Evolutionary conservation across 2,888 invertebrate genomes (phyloP), one percentile per base, ranked within the genome.

Genomic region (Eristalis tenax): DNA sequence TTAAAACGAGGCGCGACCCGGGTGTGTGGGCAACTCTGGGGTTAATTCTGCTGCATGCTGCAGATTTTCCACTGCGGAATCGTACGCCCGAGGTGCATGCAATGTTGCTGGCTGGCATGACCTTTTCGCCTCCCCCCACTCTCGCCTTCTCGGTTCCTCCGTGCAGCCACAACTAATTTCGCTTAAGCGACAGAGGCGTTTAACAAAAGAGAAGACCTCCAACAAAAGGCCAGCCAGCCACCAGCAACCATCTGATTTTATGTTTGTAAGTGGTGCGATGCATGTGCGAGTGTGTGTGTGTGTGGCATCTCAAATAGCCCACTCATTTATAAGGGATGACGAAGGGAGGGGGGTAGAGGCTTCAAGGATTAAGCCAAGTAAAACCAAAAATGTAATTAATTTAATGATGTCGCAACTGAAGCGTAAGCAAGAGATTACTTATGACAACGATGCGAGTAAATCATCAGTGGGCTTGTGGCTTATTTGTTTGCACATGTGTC

Each of bases 381-480:
- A 79, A 75, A 79, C 78, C 66, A 61, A 83, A 83, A 78, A 79
- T 59, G 86, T 79, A 75, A 87, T 87, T 87, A 87, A 87, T 87
- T 79, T 76, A 87, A 87, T 87, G 86, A 73, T 79, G 86, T 83
- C 82, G 71, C 83, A 83, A 83, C 79, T 87, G 78, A 83, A 71
- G 78, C 71, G 79, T 87, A 79, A 87, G 79, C 75, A 71, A 68
- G 75, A 74, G 86, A 87, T 87, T 87, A 83, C 74, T 75, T 74
- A 74, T 81, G 35, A 84, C 70, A 63, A 70, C 63, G 59, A 59
- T 59, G 59, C 59, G 59, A 59, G 71, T 85, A 85, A 85, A 82
- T 85, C 73, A 73, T 70, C 22, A 64, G 38, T 50, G 18, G 59
- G 59, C 26, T 50, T 23, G 77, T n/a, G n/a, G 26, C n/a, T n/a